These are phyloP conservation scores for Oscheius sp. DNA, from an alignment of 1,140 invertebrate species.

Conservation along the genomic window DNA sequence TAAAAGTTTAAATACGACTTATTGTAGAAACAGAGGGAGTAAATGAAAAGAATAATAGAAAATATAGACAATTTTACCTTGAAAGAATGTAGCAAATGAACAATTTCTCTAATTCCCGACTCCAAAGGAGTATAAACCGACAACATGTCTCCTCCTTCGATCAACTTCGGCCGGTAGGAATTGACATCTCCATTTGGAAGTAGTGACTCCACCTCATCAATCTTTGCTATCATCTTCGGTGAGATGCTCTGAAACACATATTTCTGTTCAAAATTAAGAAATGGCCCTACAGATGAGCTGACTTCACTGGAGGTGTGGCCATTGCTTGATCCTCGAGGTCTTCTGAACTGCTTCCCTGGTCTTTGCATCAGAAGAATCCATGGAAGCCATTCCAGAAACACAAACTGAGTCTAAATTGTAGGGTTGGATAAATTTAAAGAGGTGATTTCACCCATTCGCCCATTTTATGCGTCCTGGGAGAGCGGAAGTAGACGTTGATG, in stretches of 20 bases:
- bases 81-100: conserved; percentile 12
- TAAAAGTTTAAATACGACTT: conserved; percentile 4
- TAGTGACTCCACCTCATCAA: not conserved
- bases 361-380: conserved; percentile 89
- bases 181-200: not conserved
- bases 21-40: not conserved
- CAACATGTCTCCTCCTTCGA: not conserved
- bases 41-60: not conserved
- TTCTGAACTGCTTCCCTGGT: conserved; percentile 84
- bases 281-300: not conserved
- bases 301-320: not conserved
- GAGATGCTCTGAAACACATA: not conserved
- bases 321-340: conserved; percentile 54
- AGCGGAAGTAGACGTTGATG: conserved; percentile 53
- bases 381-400: conserved; percentile 92
- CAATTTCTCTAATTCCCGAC: conserved; percentile 9
- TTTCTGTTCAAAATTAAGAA: not conserved
- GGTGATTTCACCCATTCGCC: conserved; percentile 26
- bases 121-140: not conserved
- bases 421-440: not conserved
- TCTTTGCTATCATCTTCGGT: not conserved
- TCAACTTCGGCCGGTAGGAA: not conserved
- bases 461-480: conserved; percentile 55
- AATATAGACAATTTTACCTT: not conserved
- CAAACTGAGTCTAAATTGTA: conserved; percentile 70